phyloP scores from a whole-genome alignment of 2,797 vertebrate genomes.

The Aldrovandia affinis region DNA sequence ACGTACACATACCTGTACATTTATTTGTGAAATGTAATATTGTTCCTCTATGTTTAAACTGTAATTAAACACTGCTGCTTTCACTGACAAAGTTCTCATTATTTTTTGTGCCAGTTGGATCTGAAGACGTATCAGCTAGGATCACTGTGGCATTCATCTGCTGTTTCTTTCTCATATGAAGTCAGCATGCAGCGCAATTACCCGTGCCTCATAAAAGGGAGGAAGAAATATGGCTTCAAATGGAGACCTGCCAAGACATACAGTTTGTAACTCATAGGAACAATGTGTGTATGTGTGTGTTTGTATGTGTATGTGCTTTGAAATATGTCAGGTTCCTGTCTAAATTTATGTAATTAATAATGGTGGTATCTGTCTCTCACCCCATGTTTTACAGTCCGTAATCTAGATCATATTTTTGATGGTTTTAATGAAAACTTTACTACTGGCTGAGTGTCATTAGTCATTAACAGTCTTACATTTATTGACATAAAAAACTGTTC shows the following conservation, averaged over 20 bases:
- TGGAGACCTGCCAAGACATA: conserved; percentile 3
- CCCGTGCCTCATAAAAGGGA: not conserved
- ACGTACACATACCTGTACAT: conserved; percentile 47
- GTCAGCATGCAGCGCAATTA: not conserved
- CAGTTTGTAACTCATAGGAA: not conserved
- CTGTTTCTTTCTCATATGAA: not conserved
- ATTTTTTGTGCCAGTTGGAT: not conserved
- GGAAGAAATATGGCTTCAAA: not conserved
- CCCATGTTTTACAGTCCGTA: not conserved
- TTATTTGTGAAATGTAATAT: not conserved
- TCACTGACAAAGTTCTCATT: not conserved
- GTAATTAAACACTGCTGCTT: not conserved
- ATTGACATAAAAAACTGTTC: not conserved
- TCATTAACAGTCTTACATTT: not conserved
- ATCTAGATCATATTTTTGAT: not conserved
- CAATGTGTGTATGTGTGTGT: not conserved
- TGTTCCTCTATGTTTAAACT: not conserved
- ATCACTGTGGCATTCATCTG: not conserved
- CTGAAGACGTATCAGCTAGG: not conserved
- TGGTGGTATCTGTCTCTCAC: not conserved
- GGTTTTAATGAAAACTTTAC: not conserved
- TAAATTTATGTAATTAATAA: too few relatives aligned
- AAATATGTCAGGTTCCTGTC: too few relatives aligned
- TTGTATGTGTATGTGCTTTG: not conserved
- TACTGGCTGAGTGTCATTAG: not conserved